Percentiles rank a stretch among this genome's conserved stretches.
These are phyloP conservation scores for Recurvirostra avosetta DNA, from an alignment of 2,113 vertebrate species.

Conservation along the genomic window DNA sequence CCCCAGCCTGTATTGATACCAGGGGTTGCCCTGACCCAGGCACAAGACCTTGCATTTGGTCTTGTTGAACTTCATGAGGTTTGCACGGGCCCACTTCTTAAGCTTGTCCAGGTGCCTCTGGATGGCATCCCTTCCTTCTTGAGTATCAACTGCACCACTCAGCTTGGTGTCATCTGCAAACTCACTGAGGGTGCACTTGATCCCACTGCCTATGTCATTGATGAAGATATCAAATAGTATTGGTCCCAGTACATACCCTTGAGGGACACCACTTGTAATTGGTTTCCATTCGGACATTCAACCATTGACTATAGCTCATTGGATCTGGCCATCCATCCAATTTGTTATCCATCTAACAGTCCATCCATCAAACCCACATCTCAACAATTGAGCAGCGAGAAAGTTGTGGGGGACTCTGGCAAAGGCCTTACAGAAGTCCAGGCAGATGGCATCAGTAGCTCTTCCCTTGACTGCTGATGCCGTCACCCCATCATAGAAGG, in stretches of 20 bases:
- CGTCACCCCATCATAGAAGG: neutral
- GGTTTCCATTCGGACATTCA: neutral
- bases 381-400: neutral
- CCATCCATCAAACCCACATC: neutral
- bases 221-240: neutral
- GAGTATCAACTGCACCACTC: accelerated
- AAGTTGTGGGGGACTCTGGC: neutral
- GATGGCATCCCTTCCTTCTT: neutral
- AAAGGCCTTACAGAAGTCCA: neutral
- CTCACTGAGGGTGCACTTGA: neutral
- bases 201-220: neutral
- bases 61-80: neutral
- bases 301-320: accelerated
- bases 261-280: neutral
- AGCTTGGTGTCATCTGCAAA: neutral
- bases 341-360: neutral
- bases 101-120: neutral
- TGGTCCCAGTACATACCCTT: neutral
- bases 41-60: neutral
- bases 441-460: neutral
- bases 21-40: accelerated
- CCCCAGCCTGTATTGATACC: neutral
- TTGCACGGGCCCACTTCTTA: neutral
- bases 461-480: neutral
- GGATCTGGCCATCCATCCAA: neutral